phyloP scores from a whole-genome alignment of 2,113 vertebrate species.

The Carlito syrichta region DNA sequence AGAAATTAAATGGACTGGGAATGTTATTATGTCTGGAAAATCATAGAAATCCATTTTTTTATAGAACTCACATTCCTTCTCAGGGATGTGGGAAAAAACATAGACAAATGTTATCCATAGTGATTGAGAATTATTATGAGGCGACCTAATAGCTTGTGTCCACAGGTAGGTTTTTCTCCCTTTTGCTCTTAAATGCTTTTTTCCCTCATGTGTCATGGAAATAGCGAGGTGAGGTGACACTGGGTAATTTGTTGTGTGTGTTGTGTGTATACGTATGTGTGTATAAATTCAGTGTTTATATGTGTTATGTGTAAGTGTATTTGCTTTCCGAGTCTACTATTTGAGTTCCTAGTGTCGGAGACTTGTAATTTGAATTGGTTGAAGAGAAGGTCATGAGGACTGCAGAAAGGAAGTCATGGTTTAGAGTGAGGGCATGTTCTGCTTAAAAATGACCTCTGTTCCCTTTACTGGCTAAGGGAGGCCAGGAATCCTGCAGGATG shows the following conservation, averaged over 20 bases:
- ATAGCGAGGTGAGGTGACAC: not conserved
- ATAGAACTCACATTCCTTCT: not conserved
- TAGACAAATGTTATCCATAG: not conserved
- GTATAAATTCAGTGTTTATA: not conserved
- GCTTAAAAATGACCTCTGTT: not conserved
- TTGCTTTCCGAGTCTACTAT: not conserved
- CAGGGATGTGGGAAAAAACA: not conserved
- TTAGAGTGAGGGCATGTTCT: not conserved
- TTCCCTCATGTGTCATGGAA: not conserved
- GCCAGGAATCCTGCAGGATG: not conserved
- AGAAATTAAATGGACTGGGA: too few relatives aligned
- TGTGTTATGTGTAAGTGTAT: not conserved
- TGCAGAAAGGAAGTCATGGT: not conserved
- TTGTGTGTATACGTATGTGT: not conserved
- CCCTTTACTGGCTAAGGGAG: not conserved
- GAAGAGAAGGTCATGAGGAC: not conserved
- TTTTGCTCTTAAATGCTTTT: not conserved
- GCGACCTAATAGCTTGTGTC: not conserved
- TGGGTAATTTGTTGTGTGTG: not conserved
- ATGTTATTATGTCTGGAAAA: not conserved
- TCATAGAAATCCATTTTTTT: not conserved
- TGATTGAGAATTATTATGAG: not conserved
- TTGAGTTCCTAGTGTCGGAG: not conserved
- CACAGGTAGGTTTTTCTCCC: not conserved
- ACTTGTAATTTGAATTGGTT: not conserved